Evolutionary conservation across 1,140 invertebrate species (phyloP).

Genomic region (Pachyrhynchus sulphureomaculatus): DNA sequence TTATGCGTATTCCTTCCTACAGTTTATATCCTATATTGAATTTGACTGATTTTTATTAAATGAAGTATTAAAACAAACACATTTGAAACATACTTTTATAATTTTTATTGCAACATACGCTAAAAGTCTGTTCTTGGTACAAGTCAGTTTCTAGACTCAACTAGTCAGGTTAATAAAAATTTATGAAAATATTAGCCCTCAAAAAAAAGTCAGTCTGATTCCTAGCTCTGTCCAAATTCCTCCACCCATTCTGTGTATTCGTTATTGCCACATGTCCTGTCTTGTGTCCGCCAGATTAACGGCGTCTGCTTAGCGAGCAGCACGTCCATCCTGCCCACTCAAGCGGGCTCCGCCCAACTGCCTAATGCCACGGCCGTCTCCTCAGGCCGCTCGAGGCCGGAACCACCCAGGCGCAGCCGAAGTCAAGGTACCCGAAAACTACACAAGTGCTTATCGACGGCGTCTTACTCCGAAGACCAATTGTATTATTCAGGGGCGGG

Average conservation of each 20-base stretch:
- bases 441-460: constrained; percentile 82
- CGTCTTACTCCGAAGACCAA: constrained; percentile 70
- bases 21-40: too few species aligned
- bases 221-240: too few species aligned
- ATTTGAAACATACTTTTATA: too few species aligned
- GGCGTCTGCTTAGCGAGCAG: constrained; percentile 48
- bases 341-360: constrained; percentile 34
- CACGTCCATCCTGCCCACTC: constrained; percentile 31
- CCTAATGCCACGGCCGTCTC: constrained; percentile 44
- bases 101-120: too few species aligned
- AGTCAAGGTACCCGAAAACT: constrained; percentile 89
- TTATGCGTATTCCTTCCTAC: too few species aligned
- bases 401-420: constrained; percentile 66
- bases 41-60: too few species aligned
- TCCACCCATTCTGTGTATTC: constrained; percentile 1
- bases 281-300: constrained; percentile 46
- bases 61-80: too few species aligned
- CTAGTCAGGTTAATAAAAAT: too few species aligned
- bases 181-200: too few species aligned
- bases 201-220: too few species aligned
- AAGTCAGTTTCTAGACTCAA: too few species aligned
- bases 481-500: constrained; percentile 44
- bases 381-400: constrained; percentile 46
- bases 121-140: too few species aligned
- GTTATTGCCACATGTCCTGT: constrained; percentile 19